Conservation (phyloP, 2,113 vertebrate genomes). For the Ellobius talpinus region DNA sequence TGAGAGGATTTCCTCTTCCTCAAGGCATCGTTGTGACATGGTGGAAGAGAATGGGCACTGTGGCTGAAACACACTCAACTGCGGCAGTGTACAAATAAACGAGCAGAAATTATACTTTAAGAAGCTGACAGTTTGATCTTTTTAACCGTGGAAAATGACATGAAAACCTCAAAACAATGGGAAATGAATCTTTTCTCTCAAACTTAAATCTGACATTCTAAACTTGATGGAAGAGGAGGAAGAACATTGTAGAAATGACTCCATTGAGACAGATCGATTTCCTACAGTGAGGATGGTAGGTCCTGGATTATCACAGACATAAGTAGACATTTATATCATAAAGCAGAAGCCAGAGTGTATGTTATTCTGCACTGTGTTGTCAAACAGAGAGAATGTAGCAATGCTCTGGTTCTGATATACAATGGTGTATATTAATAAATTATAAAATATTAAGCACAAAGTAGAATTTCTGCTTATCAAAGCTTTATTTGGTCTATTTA, state of each 20-base stretch:
- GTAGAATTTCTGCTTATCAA: neutral
- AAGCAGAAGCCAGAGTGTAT: neutral
- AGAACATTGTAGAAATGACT: neutral
- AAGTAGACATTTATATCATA: neutral
- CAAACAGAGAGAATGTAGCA: neutral
- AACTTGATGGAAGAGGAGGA: neutral
- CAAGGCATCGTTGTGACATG: neutral
- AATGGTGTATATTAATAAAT: neutral
- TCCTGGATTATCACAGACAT: neutral
- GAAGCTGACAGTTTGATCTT: neutral
- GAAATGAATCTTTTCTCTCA: neutral
- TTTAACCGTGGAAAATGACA: neutral
- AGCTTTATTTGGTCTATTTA: neutral
- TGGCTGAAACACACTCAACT: fast-evolving
- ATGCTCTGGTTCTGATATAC: neutral
- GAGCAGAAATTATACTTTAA: neutral
- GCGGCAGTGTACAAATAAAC: neutral
- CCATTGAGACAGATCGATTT: neutral
- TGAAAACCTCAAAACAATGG: neutral
- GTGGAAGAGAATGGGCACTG: neutral
- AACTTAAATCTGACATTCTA: neutral
- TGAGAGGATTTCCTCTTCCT: neutral
- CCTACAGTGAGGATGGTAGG: neutral
- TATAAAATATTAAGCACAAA: neutral
- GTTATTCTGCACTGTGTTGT: neutral